Evolutionary conservation across 1,140 invertebrate genomes (phyloP), one percentile per base, ranked within the genome.

Genomic region (Amyelois transitella): DNA sequence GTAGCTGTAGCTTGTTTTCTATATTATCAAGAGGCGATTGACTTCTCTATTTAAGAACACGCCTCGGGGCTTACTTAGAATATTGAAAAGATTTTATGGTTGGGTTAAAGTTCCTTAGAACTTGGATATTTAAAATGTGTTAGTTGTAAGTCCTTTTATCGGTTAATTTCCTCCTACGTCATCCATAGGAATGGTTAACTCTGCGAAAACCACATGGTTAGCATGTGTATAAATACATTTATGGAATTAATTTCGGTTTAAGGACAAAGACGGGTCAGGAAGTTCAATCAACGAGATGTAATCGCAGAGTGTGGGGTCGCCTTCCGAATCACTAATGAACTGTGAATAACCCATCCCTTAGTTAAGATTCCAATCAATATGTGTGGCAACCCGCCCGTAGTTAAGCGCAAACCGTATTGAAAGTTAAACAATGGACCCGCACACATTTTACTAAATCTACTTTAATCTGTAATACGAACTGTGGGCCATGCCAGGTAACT

Each of bases 321-420:
- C 47, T 64, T 57, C 51, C 47, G 58, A 67, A 68, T 65, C 47
- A 55, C 62, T 68, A 68, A 71, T 68, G 58, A 71, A 59, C 57
- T 67, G 69, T 65, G 56, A 65, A 63, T 65, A 63, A 55, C 60
- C 44, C 58, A 51, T 24, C 50, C 55, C 51, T 45, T 53, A 58
- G 58, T 57, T 62, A 49, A 61, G 58, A 62, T 56, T 56, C 54
- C 38, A 44, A 14, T 22, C 54, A 51, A 57, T 62, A 53, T 51
- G 45, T 51, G 18, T n/a, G n/a, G n/a, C n/a, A 28, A 6, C 18
- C 19, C 3, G 22, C 38, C 43, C 14, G 53, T 21, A 45, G 53
- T 55, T 38, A n/a, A 48, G 19, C 45, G 6, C 19, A 48, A 48
- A 38, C 20, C 18, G 45, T 48, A 48, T 48, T 21, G 45, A 48